A percentile compares a stretch with the other conserved stretches of the same genome.
Evolutionary conservation across 2,113 vertebrate genomes (phyloP).

Genomic region (Elephas maximus): DNA sequence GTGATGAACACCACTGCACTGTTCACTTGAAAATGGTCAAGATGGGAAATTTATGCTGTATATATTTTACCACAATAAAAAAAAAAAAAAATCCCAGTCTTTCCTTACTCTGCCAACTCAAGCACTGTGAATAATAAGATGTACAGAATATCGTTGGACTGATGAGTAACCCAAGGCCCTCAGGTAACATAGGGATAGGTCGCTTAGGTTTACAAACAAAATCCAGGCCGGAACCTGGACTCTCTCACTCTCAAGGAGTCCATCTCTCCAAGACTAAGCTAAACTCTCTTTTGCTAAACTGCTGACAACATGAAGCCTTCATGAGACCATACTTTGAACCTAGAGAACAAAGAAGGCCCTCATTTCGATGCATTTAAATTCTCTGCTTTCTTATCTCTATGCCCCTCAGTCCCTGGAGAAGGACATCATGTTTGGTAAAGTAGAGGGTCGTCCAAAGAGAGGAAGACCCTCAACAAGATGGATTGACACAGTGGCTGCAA

Average conservation of each 20-base stretch:
- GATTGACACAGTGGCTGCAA: too few species aligned
- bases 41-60: neutral
- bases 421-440: too few species aligned
- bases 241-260: neutral
- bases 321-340: neutral
- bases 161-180: neutral
- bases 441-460: too few species aligned
- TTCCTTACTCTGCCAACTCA: neutral
- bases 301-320: neutral
- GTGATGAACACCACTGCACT: neutral
- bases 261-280: neutral
- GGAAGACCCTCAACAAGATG: too few species aligned
- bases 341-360: neutral
- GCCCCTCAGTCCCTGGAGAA: too few species aligned
- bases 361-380: neutral
- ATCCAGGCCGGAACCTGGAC: neutral
- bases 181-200: too few species aligned
- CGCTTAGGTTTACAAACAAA: conserved; percentile 7
- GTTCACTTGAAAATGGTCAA: neutral
- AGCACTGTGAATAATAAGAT: neutral
- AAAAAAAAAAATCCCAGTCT: neutral
- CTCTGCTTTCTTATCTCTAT: neutral
- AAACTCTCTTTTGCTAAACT: neutral
- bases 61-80: neutral
- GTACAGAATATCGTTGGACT: neutral